phyloP scores from a whole-genome alignment of 2,888 invertebrate species.

The Phoenoteleia sp. region DNA sequence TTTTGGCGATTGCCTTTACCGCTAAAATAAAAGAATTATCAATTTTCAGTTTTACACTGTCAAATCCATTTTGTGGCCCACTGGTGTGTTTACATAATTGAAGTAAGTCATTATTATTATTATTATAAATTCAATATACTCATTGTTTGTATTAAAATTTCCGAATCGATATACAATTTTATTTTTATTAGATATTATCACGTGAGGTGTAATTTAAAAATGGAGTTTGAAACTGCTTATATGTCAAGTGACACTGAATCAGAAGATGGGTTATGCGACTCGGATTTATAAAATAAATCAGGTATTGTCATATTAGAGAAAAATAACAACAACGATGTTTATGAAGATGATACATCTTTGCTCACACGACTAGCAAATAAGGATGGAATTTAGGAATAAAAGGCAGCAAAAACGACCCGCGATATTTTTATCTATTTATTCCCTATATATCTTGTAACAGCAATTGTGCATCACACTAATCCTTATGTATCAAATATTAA shows the following conservation, averaged over 20 bases:
- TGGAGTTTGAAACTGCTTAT: neutral
- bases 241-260: slow-evolving; percentile 17
- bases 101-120: too few species aligned
- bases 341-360: slow-evolving; percentile 28
- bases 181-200: neutral
- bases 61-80: too few species aligned
- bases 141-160: too few species aligned
- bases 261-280: slow-evolving; percentile 13
- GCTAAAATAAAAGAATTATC: too few species aligned
- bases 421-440: slow-evolving; percentile 68
- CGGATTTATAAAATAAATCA: slow-evolving; percentile 6
- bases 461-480: slow-evolving; percentile 72
- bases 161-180: neutral
- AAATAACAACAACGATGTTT: slow-evolving; percentile 12
- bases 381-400: slow-evolving; percentile 36
- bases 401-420: slow-evolving; percentile 3
- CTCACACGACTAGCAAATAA: slow-evolving; percentile 18
- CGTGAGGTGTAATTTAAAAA: neutral
- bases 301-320: neutral
- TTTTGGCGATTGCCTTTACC: too few species aligned
- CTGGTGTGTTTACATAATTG: too few species aligned
- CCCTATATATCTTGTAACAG: slow-evolving; percentile 58
- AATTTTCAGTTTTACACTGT: too few species aligned
- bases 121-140: too few species aligned
- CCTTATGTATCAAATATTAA: slow-evolving; percentile 64